A percentile compares a stretch with the other conserved stretches of the same genome.
Evolutionary conservation across 2,888 invertebrate species (phyloP).

Genomic region (Calliphora vomitoria): DNA sequence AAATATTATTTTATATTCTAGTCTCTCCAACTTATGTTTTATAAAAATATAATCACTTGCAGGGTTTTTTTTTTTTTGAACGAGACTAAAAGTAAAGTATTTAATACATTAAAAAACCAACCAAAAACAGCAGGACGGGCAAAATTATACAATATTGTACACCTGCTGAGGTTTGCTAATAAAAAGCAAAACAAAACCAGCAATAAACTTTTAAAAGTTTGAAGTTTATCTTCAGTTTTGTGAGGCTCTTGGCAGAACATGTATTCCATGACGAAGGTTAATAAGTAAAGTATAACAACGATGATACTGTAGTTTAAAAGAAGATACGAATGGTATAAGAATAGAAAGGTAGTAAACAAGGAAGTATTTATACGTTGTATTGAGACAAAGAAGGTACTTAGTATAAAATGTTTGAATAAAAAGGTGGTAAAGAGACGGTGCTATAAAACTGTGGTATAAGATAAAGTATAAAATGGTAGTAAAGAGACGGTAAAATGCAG

Average conservation of each 20-base stretch:
- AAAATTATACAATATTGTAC: neutral
- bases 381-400: too few species aligned
- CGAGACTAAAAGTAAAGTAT: neutral
- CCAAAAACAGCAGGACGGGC: neutral
- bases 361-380: too few species aligned
- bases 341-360: too few species aligned
- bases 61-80: neutral
- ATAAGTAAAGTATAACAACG: neutral
- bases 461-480: too few species aligned
- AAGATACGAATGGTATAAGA: too few species aligned
- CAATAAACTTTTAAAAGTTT: neutral
- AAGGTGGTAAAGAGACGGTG: too few species aligned
- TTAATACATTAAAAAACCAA: neutral
- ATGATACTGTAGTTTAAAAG: too few species aligned
- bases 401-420: too few species aligned
- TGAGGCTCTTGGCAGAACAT: neutral
- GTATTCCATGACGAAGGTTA: neutral
- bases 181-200: neutral
- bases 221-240: neutral
- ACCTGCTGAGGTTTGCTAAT: constrained; percentile 1
- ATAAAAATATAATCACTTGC: neutral
- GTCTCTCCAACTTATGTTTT: neutral
- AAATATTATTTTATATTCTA: neutral
- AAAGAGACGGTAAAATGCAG: too few species aligned
- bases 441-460: too few species aligned